Percentiles rank a stretch among this genome's conserved stretches.
Evolutionary conservation across 2,113 vertebrate species (phyloP).

Genomic region (Daboia siamensis): DNA sequence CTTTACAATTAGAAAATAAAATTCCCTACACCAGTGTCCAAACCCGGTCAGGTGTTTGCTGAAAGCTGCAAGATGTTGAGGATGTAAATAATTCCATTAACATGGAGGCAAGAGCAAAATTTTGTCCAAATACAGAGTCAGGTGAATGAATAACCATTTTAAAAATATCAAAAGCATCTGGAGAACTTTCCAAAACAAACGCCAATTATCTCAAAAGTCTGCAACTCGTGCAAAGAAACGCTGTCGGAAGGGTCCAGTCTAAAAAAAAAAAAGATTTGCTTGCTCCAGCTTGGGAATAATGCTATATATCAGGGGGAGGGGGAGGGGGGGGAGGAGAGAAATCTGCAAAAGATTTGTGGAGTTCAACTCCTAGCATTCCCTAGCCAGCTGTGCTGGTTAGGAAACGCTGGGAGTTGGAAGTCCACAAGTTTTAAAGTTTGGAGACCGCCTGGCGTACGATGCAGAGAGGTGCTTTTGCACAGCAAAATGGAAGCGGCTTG

Average conservation of each 20-base stretch:
- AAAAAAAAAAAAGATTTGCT: conserved; percentile 18
- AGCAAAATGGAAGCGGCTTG: conserved; percentile 49
- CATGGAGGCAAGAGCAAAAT: background rate
- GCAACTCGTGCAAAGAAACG: conserved; percentile 50
- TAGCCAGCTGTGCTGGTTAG: background rate
- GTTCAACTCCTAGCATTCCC: background rate
- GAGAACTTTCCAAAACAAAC: conserved; percentile 23
- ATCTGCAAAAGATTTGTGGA: background rate
- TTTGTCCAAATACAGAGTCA: conserved; percentile 40
- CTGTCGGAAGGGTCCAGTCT: conserved; percentile 33
- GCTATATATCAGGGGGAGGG: background rate
- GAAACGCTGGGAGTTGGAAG: background rate
- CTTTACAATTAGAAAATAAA: conserved; percentile 74
- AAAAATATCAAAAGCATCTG: conserved; percentile 39
- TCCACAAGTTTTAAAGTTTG: background rate
- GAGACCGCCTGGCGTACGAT: conserved; percentile 27
- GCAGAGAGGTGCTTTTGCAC: conserved; percentile 32
- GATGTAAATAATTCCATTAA: background rate
- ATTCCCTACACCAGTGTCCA: conserved; percentile 72
- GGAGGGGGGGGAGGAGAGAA: background rate
- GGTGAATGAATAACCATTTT: conserved; percentile 45
- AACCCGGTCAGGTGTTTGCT: conserved; percentile 69
- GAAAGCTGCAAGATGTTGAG: conserved; percentile 46
- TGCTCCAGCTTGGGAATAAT: conserved; percentile 42
- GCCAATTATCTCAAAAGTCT: conserved; percentile 51